A percentile compares a stretch with the other conserved stretches of the same genome.
phyloP scores from a whole-genome alignment of 2,113 vertebrate genomes.

The Cottus gobio region DNA sequence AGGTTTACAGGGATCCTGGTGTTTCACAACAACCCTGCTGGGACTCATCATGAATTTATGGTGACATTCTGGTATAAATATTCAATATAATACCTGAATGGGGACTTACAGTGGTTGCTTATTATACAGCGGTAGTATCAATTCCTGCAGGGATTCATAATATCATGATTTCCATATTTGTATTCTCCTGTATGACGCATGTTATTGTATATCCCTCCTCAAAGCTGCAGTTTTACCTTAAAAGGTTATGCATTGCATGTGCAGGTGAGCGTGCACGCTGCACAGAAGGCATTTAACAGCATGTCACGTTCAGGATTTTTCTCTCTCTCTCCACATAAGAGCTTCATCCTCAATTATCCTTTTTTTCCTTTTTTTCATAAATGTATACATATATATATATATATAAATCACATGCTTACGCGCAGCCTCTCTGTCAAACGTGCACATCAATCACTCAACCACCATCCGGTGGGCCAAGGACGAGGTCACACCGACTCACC shows the following conservation, averaged over 20 bases:
- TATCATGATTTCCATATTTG: not conserved
- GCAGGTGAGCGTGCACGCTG: constrained; percentile 46
- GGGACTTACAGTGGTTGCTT: not conserved
- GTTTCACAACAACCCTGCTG: constrained; percentile 31
- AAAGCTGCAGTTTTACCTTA: not conserved
- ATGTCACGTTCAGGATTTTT: constrained; percentile 41
- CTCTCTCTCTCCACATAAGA: not conserved
- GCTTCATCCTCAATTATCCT: not conserved
- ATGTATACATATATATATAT: no score
- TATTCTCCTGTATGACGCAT: not conserved
- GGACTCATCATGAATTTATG: not conserved
- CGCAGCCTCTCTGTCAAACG: constrained; percentile 43
- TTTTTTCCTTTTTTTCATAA: no score
- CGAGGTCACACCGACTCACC: constrained; percentile 70
- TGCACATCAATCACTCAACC: constrained; percentile 45
- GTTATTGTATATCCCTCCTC: not conserved
- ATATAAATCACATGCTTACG: not conserved
- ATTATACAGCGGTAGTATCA: not conserved
- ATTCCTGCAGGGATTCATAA: not conserved
- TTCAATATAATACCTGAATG: not conserved
- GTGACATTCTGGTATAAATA: not conserved
- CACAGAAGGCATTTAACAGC: constrained; percentile 26
- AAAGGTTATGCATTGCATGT: constrained; percentile 25
- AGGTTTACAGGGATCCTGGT: constrained; percentile 3
- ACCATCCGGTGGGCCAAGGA: constrained; percentile 59